Conservation (phyloP, 2,113 vertebrate genomes). For the Tychaedon coryphoeus region DNA sequence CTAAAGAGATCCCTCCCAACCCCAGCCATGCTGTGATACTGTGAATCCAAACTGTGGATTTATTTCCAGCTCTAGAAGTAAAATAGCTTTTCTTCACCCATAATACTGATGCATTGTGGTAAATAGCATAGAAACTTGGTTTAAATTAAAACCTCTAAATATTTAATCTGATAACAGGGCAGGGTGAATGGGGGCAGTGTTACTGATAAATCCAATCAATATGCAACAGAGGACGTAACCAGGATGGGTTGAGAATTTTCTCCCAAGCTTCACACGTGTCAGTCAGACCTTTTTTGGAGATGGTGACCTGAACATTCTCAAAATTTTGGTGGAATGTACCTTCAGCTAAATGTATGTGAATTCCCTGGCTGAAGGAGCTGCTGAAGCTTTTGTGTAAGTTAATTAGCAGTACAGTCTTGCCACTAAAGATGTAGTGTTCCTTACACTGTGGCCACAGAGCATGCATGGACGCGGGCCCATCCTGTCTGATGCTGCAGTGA, state of each 20-base stretch:
- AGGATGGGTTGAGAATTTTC: neutral
- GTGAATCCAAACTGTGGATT: neutral
- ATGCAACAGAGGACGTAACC: neutral
- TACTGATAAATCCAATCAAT: neutral
- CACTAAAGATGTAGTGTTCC: neutral
- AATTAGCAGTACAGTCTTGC: neutral
- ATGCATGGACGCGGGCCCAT: neutral
- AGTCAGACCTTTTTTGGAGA: neutral
- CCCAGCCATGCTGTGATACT: rapidly evolving
- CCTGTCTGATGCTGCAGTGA: neutral
- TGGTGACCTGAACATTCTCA: neutral
- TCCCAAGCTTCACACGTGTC: neutral
- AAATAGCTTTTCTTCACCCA: neutral
- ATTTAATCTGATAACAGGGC: neutral
- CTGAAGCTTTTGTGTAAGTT: neutral
- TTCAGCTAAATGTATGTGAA: neutral
- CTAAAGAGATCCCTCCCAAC: neutral
- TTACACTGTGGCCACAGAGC: rapidly evolving
- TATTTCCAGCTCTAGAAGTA: neutral
- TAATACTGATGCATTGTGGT: neutral
- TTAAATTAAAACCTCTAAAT: neutral
- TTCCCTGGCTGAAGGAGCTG: neutral
- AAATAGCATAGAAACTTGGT: neutral
- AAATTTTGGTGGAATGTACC: neutral
- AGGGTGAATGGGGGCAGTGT: neutral